These are phyloP conservation scores for Horisme vitalbata DNA, from an alignment of 2,888 invertebrate genomes.

Conservation along the genomic window DNA sequence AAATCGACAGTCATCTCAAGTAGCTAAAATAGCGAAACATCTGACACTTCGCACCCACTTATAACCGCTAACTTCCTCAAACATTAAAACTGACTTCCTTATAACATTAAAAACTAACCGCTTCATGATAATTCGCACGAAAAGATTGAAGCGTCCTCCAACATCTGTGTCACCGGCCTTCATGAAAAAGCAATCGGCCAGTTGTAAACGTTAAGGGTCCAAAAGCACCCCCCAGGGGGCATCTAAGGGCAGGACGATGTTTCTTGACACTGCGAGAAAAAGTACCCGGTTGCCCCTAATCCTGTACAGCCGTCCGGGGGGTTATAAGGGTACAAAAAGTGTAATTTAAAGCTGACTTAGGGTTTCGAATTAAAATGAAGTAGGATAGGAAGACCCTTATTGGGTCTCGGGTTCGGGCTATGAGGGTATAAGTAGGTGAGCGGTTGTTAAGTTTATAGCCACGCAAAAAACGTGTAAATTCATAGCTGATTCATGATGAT, in stretches of 20 bases:
- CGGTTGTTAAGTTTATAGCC: constrained; percentile 2
- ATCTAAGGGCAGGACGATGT: constrained; percentile 76
- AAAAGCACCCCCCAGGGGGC: constrained; percentile 83
- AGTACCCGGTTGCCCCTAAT: constrained; percentile 72
- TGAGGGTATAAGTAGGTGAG: constrained; percentile 16
- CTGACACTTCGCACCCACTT: constrained; percentile 28
- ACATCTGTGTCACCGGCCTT: constrained; percentile 76
- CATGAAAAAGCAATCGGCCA: constrained; percentile 85
- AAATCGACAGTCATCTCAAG: background rate
- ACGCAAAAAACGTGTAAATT: background rate
- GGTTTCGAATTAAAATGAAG: constrained; percentile 81
- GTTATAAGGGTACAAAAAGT: constrained; percentile 77
- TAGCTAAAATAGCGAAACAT: constrained; percentile 15
- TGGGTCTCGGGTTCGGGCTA: constrained; percentile 30
- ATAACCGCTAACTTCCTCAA: constrained; percentile 23
- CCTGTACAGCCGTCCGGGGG: constrained; percentile 71
- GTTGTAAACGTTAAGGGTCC: constrained; percentile 85
- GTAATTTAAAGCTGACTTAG: constrained; percentile 81
- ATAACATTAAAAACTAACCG: constrained; percentile 27
- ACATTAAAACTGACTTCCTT: constrained; percentile 9
- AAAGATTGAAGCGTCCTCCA: constrained; percentile 62
- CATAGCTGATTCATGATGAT: background rate
- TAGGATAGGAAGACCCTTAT: constrained; percentile 40
- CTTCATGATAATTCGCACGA: constrained; percentile 47
- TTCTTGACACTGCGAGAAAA: constrained; percentile 77